Evolutionary conservation across 2,113 vertebrate genomes (phyloP).

Genomic region (Tetrao urogallus): DNA sequence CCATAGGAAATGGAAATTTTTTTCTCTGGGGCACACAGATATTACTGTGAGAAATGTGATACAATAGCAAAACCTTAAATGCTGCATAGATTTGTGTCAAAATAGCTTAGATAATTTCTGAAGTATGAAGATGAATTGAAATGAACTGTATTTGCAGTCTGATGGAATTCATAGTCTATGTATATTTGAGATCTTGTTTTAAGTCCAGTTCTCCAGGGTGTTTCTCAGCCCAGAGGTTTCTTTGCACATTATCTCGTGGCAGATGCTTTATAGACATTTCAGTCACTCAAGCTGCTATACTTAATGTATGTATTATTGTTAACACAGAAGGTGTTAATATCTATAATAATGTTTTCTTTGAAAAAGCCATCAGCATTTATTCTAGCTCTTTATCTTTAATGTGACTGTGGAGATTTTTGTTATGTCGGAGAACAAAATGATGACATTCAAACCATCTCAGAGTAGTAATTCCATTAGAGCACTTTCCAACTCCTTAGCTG

Average conservation of each 20-base stretch:
- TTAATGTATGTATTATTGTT: conserved; percentile 45
- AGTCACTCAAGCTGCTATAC: background rate
- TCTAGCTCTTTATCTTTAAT: conserved; percentile 14
- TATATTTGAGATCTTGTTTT: background rate
- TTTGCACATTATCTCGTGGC: background rate
- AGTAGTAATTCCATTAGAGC: conserved; percentile 39
- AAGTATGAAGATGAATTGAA: background rate
- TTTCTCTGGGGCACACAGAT: background rate
- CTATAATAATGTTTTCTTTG: conserved; percentile 9
- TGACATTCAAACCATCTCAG: conserved; percentile 39
- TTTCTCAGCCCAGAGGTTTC: conserved; percentile 30
- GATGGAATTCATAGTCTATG: background rate
- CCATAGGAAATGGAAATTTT: background rate
- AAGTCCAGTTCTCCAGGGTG: background rate
- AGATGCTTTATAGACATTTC: conserved; percentile 43
- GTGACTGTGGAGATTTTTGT: conserved; percentile 29
- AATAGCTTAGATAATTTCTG: background rate
- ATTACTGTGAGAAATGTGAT: background rate
- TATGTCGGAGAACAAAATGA: background rate
- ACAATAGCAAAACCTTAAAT: background rate
- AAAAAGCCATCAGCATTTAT: conserved; percentile 37
- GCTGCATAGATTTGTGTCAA: background rate
- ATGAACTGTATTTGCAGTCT: background rate
- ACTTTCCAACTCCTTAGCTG: conserved; percentile 10
- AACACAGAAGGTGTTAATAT: conserved; percentile 39